Base-by-base conservation (phyloP, 2,888 invertebrate genomes). In the Eupsilia transversa region DNA sequence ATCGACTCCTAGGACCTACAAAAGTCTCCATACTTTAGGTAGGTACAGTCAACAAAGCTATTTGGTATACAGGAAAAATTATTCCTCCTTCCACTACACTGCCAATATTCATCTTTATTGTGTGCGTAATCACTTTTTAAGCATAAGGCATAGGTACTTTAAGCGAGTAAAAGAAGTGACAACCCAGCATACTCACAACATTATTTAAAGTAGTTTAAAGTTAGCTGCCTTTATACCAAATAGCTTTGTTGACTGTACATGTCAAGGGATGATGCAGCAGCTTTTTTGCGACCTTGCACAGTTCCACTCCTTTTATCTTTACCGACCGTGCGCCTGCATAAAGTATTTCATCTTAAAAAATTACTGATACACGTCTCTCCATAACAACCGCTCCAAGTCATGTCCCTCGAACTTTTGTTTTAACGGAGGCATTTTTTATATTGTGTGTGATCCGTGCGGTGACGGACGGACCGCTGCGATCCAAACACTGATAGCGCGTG, bases 371-470 rank as follows among this genome's bases (percentile, higher is more conserved):
- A 3, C 56, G 17, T 30, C 49, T 49, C 7, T 84, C 14, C 70
- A 46, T 57, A 20, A 63, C n/a, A 30, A 5, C 23, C 30, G 56
- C 41, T 49, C 7, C 12, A 67, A 69, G 63, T 60, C 43, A 30
- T 43, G 65, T 56, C 64, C 59, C 46, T 61, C n/a, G 33, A 65
- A 67, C 38, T 83, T 80, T 86, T 79, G 77, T 84, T 86, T 70
- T 20, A 65, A 61, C 65, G n/a, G 80, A 86, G 78, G 77, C 77
- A 79, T 79, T 79, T 85, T 82, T 84, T 86, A 67, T 82, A 69
- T 73, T 80, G 86, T 79, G 86, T 86, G 87, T 79, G 86, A 84
- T 86, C 87, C 77, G 41, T 17, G 23, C 61, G 65, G 43, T 87
- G 87, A 86, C 70, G 77, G 65, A 76, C 69, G 68, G 33, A 57